Conservation (phyloP, 2,113 vertebrate species). For the Vanacampus margaritifer region DNA sequence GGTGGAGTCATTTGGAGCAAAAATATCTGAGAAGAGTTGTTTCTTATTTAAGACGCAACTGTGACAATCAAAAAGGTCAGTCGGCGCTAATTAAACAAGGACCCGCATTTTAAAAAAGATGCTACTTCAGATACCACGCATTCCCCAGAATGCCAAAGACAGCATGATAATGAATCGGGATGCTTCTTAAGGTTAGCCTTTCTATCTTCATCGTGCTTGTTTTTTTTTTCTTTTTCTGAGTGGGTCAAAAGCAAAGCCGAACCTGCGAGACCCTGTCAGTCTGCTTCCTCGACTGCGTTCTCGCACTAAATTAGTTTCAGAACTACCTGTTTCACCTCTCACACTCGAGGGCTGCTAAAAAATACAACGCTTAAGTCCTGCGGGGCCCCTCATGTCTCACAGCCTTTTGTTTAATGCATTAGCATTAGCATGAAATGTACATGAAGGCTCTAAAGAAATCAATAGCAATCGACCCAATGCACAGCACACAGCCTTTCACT, state of each 20-base stretch:
- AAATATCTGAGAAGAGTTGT: background rate
- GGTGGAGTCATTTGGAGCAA: background rate
- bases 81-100: background rate
- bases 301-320: background rate
- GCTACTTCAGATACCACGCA: background rate
- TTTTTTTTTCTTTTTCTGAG: background rate
- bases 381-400: background rate
- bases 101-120: background rate
- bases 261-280: background rate
- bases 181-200: background rate
- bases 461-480: background rate
- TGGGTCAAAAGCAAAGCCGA: background rate
- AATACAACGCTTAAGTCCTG: background rate
- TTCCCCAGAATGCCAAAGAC: background rate
- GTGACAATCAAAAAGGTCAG: constrained; percentile 6
- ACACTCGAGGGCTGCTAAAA: background rate
- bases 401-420: background rate
- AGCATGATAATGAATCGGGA: background rate
- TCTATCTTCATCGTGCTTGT: background rate
- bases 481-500: background rate
- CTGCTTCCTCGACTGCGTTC: background rate
- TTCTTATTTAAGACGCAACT: background rate
- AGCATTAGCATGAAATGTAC: constrained; percentile 1
- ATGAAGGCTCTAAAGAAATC: background rate
- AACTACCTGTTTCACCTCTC: background rate